A percentile compares a stretch with the other conserved stretches of the same genome.
Conservation (phyloP, 2,113 vertebrate species). For the Panthera tigris region DNA sequence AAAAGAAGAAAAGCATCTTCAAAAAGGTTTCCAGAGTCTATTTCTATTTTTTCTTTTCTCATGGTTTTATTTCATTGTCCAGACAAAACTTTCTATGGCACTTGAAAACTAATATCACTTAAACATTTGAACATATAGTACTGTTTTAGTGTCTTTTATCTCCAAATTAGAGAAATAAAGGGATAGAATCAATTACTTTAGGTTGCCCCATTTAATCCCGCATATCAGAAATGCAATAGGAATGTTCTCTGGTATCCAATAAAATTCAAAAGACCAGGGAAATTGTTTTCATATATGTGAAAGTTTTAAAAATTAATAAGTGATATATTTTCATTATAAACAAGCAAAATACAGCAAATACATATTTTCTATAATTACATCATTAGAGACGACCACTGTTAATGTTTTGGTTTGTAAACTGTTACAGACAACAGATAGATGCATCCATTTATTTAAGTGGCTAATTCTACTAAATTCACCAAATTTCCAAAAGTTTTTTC, state of each 20-base stretch:
- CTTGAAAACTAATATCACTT: slow-evolving; percentile 56
- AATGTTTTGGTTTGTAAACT: neutral
- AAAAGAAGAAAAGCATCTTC: slow-evolving; percentile 55
- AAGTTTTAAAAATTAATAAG: neutral
- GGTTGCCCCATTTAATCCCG: neutral
- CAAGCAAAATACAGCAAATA: neutral
- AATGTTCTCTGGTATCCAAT: neutral
- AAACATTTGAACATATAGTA: slow-evolving; percentile 48
- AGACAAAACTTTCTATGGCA: slow-evolving; percentile 60
- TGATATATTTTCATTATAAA: slow-evolving; percentile 5
- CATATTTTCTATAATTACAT: neutral
- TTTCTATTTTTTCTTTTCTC: slow-evolving; percentile 70
- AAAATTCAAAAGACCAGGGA: neutral
- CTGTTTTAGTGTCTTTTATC: neutral
- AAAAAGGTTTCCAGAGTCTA: slow-evolving; percentile 72
- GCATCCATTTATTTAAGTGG: neutral
- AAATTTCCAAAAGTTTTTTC: neutral
- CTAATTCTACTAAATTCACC: neutral
- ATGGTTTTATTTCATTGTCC: slow-evolving; percentile 74
- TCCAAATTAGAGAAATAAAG: neutral
- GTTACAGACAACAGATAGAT: neutral
- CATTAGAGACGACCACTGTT: neutral
- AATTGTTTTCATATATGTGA: neutral
- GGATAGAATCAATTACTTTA: neutral
- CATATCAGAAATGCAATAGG: neutral